A percentile compares a stretch with the other conserved stretches of the same genome.
phyloP scores from a whole-genome alignment of 2,797 vertebrate species.

The Aulostomus chinensis region DNA sequence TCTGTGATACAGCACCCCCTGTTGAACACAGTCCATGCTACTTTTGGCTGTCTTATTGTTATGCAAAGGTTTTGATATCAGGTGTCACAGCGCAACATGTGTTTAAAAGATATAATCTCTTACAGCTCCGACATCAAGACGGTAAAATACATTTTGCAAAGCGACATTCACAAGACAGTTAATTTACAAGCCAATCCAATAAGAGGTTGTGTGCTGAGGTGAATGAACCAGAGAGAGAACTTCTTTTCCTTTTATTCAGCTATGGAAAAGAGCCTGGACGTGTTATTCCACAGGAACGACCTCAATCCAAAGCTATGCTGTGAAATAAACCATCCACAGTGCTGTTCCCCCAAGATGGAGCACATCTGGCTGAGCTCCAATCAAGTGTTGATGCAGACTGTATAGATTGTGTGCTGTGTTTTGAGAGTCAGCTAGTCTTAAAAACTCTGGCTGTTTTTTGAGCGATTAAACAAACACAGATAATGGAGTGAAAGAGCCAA shows the following conservation, averaged over 20 bases:
- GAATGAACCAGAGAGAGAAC: no score
- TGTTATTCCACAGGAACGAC: conserved; percentile 50
- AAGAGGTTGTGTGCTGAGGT: no score
- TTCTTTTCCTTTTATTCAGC: conserved; percentile 32
- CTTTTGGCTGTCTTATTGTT: conserved; percentile 18
- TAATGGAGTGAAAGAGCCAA: no score
- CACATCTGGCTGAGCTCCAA: conserved; percentile 62
- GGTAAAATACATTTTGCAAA: not conserved
- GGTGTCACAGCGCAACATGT: not conserved
- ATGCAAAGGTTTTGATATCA: conserved; percentile 8
- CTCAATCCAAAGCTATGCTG: conserved; percentile 73
- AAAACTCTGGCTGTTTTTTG: conserved; percentile 38
- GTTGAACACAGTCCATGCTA: conserved; percentile 30
- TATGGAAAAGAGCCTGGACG: conserved; percentile 34
- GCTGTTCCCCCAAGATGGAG: conserved; percentile 52
- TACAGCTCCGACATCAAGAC: not conserved
- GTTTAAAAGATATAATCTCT: no score
- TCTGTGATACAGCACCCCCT: conserved; percentile 44
- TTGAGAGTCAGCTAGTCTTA: conserved; percentile 39
- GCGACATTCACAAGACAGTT: no score
- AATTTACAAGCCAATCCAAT: no score
- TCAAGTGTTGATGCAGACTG: conserved; percentile 28
- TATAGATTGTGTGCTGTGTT: conserved; percentile 44
- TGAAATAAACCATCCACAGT: conserved; percentile 49
- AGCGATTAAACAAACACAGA: conserved; percentile 37